A percentile compares a stretch with the other conserved stretches of the same genome.
Conservation (phyloP, 2,113 vertebrate species). For the Elgaria multicarinata region DNA sequence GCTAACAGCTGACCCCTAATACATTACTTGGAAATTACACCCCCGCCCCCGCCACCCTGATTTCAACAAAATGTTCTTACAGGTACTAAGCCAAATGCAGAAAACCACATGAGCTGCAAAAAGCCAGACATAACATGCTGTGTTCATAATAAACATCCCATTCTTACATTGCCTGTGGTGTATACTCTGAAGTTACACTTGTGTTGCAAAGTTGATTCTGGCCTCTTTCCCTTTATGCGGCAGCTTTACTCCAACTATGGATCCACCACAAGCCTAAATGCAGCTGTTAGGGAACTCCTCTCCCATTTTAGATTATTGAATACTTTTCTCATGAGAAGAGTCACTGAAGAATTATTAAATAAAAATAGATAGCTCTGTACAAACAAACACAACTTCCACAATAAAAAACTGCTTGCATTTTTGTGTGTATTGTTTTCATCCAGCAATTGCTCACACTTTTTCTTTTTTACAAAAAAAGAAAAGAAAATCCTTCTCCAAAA, state of each 20-base stretch:
- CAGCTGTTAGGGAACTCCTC: not conserved
- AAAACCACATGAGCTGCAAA: not conserved
- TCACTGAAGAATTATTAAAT: constrained; percentile 52
- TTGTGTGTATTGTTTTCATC: constrained; percentile 45
- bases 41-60: too few species aligned
- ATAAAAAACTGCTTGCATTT: constrained; percentile 56
- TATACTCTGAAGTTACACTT: not conserved
- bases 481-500: not conserved
- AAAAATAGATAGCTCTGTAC: constrained; percentile 62
- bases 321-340: constrained; percentile 51
- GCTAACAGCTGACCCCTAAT: not conserved
- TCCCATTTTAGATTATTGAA: constrained; percentile 54
- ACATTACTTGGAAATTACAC: not conserved
- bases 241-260: not conserved
- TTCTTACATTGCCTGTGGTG: not conserved
- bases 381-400: not conserved
- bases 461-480: not conserved
- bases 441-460: constrained; percentile 41
- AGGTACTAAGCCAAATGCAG: not conserved
- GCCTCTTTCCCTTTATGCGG: not conserved
- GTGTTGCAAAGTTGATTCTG: not conserved
- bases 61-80: not conserved
- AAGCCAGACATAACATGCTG: not conserved
- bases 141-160: not conserved
- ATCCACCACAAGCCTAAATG: too few species aligned